phyloP scores from a whole-genome alignment of 2,888 invertebrate genomes.

The Lithosia quadra region DNA sequence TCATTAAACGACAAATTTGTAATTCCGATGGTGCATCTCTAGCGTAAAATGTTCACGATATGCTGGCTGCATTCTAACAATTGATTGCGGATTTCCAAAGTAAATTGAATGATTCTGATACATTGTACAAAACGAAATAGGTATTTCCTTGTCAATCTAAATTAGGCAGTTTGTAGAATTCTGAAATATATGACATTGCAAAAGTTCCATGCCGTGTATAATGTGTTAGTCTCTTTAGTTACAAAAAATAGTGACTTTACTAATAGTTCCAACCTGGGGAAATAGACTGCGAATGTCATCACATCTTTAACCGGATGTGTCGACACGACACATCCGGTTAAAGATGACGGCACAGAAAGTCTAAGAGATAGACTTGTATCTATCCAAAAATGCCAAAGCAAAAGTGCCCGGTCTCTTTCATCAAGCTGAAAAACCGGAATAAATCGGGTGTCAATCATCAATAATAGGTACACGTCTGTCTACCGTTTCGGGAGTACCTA shows the following conservation, averaged over 20 bases:
- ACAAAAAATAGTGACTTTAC: neutral
- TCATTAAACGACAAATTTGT: neutral
- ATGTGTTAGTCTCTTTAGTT: neutral
- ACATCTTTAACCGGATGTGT: too few species aligned
- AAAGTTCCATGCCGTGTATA: neutral
- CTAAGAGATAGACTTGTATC: too few species aligned
- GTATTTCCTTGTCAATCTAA: neutral
- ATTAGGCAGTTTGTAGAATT: neutral
- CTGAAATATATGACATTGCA: neutral
- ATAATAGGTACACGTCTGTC: neutral
- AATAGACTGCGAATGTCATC: too few species aligned
- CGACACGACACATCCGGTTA: too few species aligned
- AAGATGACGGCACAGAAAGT: too few species aligned
- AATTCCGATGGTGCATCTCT: neutral
- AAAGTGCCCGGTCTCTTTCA: too few species aligned
- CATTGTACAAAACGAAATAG: neutral
- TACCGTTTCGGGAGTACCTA: neutral
- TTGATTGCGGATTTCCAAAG: neutral
- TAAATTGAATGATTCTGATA: neutral
- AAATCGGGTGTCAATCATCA: neutral
- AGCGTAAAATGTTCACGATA: neutral
- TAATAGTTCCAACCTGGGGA: neutral
- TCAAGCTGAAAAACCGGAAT: too few species aligned
- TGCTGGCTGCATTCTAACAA: constrained; percentile 4
- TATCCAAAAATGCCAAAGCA: too few species aligned